A percentile compares a stretch with the other conserved stretches of the same genome.
Conservation (phyloP, 2,888 invertebrate genomes). For the Noctua janthe region DNA sequence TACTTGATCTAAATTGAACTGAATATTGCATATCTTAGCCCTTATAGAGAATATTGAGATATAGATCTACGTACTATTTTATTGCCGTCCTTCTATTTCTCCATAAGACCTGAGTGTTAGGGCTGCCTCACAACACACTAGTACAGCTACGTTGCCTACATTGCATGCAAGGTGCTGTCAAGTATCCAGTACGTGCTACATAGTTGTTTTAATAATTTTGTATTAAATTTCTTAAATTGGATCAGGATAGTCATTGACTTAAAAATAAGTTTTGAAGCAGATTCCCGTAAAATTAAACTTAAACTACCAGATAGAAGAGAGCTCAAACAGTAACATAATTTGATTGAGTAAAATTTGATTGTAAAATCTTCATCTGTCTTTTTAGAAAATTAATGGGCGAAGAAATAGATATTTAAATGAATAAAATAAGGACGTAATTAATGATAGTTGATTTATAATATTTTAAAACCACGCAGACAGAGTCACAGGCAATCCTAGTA, state of each 20-base stretch:
- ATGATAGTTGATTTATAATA: neutral
- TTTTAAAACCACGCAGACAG: neutral
- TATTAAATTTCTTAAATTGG: neutral
- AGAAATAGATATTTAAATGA: neutral
- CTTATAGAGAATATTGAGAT: neutral
- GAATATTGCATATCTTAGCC: constrained; percentile 14
- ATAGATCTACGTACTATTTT: constrained; percentile 1
- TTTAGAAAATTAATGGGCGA: neutral
- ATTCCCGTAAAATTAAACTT: neutral
- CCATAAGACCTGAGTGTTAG: neutral
- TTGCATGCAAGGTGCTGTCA: neutral
- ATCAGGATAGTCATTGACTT: neutral
- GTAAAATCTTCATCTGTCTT: neutral
- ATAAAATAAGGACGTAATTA: neutral
- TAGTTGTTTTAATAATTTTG: neutral
- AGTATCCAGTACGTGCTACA: neutral
- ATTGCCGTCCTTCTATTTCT: constrained; percentile 2
- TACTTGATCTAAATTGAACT: neutral
- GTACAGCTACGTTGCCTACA: neutral
- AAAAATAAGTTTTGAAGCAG: neutral
- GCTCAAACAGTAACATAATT: neutral
- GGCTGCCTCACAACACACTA: neutral
- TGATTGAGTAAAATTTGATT: neutral
- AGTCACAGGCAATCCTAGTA: neutral
- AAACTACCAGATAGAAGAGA: neutral